phyloP scores from a whole-genome alignment of 2,113 vertebrate species.

The Muntiacus muntjak region DNA sequence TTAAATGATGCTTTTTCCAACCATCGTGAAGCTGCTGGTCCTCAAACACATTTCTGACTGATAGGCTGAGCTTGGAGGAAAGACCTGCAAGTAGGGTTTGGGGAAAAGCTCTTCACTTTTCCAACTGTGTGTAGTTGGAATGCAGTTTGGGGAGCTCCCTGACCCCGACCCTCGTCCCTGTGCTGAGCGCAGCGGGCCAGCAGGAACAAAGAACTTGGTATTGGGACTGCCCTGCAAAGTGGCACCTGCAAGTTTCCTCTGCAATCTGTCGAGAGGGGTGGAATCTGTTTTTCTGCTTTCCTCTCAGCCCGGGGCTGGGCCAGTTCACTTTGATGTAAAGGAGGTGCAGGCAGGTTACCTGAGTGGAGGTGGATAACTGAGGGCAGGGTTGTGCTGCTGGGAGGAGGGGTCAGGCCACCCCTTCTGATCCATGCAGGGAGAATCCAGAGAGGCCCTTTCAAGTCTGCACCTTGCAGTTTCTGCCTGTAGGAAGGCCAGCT shows the following conservation, averaged over 20 bases:
- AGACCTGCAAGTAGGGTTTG: no score
- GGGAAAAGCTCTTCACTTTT: neutral
- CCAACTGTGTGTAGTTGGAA: neutral
- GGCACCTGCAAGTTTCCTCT: constrained; percentile 28
- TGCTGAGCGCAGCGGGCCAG: neutral
- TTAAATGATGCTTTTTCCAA: neutral
- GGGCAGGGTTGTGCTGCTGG: neutral
- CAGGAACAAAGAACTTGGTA: neutral
- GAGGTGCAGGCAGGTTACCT: constrained; percentile 60
- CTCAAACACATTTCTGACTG: neutral
- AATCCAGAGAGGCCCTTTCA: constrained; percentile 56
- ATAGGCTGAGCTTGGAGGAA: neutral
- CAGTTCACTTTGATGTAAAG: constrained; percentile 63
- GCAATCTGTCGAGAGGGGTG: constrained; percentile 1
- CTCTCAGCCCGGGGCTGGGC: constrained; percentile 37
- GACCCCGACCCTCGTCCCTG: neutral
- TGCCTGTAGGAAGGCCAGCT: constrained; percentile 47
- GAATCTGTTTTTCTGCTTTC: constrained; percentile 56
- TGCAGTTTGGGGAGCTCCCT: neutral
- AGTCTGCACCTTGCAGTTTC: constrained; percentile 64
- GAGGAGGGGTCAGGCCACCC: constrained; percentile 14
- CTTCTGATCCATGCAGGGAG: constrained; percentile 41
- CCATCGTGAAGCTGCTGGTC: neutral
- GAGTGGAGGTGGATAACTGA: constrained; percentile 58
- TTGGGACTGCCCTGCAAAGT: neutral